A percentile compares a stretch with the other conserved stretches of the same genome.
phyloP scores from a whole-genome alignment of 2,113 vertebrate genomes.

The Melanotaenia duboulayi region DNA sequence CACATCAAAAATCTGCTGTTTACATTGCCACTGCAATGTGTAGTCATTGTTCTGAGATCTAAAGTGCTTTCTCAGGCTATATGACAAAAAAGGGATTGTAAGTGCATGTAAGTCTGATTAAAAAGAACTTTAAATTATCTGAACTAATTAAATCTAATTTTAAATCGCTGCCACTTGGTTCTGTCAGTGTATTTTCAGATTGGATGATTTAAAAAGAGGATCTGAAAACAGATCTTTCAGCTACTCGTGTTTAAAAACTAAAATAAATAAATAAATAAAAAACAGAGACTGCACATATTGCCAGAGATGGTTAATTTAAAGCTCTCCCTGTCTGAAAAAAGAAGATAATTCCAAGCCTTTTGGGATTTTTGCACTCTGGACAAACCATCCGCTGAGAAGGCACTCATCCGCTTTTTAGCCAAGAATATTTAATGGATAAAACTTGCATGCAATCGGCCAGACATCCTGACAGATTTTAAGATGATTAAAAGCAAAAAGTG shows the following conservation, averaged over 20 bases:
- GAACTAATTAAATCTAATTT: not conserved
- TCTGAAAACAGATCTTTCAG: too few species aligned
- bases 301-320: too few species aligned
- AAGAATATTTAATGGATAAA: not conserved
- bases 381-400: not conserved
- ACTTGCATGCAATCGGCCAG: not conserved
- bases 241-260: too few species aligned
- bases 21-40: too few species aligned
- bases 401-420: not conserved
- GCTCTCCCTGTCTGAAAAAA: too few species aligned
- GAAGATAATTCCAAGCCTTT: too few species aligned
- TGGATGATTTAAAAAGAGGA: too few species aligned
- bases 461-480: constrained; percentile 22
- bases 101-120: not conserved
- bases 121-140: not conserved
- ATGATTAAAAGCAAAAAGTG: constrained; percentile 43
- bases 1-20: not conserved
- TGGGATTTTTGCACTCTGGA: too few species aligned
- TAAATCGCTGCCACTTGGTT: not conserved
- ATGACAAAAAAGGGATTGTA: not conserved
- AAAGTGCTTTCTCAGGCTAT: not conserved
- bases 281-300: too few species aligned
- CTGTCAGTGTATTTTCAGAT: too few species aligned
- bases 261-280: too few species aligned
- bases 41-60: not conserved